Conservation (phyloP, 2,113 vertebrate genomes). For the Dipodomys spectabilis region DNA sequence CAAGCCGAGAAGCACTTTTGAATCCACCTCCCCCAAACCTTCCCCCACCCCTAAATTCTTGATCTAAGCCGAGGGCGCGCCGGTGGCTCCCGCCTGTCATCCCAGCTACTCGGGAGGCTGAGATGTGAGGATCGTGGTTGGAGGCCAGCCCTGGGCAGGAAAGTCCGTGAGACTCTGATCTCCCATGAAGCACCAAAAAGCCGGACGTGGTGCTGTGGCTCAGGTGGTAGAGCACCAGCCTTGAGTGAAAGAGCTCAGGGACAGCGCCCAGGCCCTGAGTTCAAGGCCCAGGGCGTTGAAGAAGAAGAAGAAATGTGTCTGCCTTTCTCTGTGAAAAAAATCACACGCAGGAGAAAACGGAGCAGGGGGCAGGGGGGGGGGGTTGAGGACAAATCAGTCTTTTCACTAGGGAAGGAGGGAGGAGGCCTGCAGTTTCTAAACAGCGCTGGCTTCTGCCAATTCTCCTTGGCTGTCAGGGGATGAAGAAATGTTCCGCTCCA, state of each 20-base stretch:
- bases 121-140: no score
- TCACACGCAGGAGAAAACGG: neutral
- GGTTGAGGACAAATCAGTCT: slow-evolving; percentile 17
- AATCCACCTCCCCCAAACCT: neutral
- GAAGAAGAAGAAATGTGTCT: neutral
- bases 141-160: no score
- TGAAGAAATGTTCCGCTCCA: neutral
- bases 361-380: neutral
- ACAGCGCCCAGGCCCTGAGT: no score
- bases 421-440: neutral
- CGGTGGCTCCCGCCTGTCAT: no score
- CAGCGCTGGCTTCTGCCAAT: neutral
- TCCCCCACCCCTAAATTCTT: slow-evolving; percentile 62
- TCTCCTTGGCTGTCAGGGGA: neutral
- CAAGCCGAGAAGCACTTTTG: neutral
- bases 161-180: no score
- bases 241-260: no score
- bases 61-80: neutral
- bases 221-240: no score
- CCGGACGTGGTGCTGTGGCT: no score
- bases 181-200: no score
- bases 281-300: no score
- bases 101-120: no score
- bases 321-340: neutral
- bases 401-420: neutral